These are phyloP conservation scores for Meriones unguiculatus DNA, from an alignment of 2,113 vertebrate genomes.

Conservation along the genomic window DNA sequence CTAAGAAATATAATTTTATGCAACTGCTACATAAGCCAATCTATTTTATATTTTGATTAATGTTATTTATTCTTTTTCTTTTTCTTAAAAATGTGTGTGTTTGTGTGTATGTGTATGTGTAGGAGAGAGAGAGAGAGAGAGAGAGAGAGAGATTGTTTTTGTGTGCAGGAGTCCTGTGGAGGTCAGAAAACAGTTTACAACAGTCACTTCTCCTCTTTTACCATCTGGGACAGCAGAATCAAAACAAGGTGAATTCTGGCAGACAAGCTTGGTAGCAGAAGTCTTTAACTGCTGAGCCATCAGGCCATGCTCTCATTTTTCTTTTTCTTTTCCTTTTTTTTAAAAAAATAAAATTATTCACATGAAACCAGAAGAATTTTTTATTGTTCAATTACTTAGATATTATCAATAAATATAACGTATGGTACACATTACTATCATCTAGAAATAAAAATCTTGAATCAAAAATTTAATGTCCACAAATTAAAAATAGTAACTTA, in stretches of 20 bases:
- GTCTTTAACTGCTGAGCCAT: not conserved
- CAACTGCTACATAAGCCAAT: not conserved
- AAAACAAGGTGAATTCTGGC: not conserved
- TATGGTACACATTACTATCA: not conserved
- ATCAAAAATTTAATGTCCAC: not conserved
- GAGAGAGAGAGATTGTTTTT: too few relatives aligned
- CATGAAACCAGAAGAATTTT: not conserved
- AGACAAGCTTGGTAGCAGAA: not conserved
- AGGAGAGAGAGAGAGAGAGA: too few relatives aligned
- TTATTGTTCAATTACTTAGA: not conserved
- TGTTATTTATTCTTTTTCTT: not conserved
- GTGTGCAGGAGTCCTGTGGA: too few relatives aligned
- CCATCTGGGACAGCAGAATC: not conserved
- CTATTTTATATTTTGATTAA: conserved; percentile 57
- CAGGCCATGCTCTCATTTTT: not conserved
- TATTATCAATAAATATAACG: not conserved
- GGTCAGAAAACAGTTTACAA: not conserved
- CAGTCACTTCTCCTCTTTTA: not conserved
- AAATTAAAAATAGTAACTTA: not conserved
- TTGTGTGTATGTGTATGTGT: not conserved
- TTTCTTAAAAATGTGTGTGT: not conserved
- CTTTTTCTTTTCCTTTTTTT: not conserved
- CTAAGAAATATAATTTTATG: conserved; percentile 45
- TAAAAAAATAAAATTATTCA: not conserved
- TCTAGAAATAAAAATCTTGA: too few relatives aligned